phyloP scores from a whole-genome alignment of 2,113 vertebrate genomes.

The Rutilus rutilus region DNA sequence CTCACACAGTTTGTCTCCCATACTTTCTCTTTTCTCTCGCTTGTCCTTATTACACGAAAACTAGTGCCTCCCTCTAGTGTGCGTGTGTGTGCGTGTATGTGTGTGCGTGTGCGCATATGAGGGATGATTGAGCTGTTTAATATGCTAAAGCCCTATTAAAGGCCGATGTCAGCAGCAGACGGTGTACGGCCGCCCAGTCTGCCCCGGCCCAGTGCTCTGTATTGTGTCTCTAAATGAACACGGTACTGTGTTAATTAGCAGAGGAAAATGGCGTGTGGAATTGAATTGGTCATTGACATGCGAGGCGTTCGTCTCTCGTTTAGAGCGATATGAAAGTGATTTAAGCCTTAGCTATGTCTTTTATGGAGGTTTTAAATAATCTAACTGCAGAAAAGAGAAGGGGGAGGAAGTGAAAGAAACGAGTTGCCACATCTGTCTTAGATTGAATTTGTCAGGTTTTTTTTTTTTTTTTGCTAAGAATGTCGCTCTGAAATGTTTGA shows the following conservation, averaged over 20 bases:
- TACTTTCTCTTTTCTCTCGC: neutral
- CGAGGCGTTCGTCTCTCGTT: conserved; percentile 59
- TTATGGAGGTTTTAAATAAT: conserved; percentile 48
- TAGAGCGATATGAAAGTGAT: conserved; percentile 53
- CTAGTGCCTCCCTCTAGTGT: neutral
- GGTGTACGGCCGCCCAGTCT: conserved; percentile 49
- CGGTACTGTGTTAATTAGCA: conserved; percentile 70
- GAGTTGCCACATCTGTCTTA: conserved; percentile 8
- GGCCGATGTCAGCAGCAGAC: conserved; percentile 48
- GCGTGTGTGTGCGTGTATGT: neutral
- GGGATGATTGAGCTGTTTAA: conserved; percentile 68
- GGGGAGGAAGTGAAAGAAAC: conserved; percentile 24
- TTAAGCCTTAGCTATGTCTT: conserved; percentile 56
- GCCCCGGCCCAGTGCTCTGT: conserved; percentile 54
- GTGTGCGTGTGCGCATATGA: conserved; percentile 5
- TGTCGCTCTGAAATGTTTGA: conserved; percentile 7
- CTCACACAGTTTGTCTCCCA: neutral
- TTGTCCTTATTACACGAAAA: neutral
- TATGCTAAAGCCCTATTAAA: conserved; percentile 73
- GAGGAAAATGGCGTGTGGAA: conserved; percentile 68
- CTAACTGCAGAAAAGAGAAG: conserved; percentile 29
- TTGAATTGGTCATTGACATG: conserved; percentile 74
- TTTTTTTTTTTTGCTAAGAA: neutral
- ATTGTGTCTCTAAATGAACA: conserved; percentile 69
- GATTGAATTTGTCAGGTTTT: neutral